Conservation (phyloP, 2,113 vertebrate species). For the Pluvialis apricaria region DNA sequence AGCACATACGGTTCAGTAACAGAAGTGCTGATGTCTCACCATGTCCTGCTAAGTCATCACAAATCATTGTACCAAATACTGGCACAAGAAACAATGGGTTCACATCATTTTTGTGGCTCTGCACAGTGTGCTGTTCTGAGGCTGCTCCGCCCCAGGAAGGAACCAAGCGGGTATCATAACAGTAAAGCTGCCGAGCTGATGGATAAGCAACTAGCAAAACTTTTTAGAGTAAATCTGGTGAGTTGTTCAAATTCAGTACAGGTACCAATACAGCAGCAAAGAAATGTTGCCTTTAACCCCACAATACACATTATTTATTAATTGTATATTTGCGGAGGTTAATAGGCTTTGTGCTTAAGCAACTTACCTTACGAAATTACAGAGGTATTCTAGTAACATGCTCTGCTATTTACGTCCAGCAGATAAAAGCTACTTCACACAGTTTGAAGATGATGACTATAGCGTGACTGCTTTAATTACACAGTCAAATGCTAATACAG, state of each 20-base stretch:
- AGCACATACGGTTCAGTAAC: neutral
- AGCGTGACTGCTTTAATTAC: neutral
- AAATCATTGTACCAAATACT: neutral
- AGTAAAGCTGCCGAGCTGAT: neutral
- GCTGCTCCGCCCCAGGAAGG: neutral
- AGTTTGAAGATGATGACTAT: neutral
- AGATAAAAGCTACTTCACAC: neutral
- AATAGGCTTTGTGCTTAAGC: neutral
- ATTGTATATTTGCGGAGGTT: neutral
- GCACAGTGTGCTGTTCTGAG: neutral
- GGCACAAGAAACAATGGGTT: neutral
- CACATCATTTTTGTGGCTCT: neutral
- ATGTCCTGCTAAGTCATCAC: neutral
- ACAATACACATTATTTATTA: neutral
- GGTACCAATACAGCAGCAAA: neutral
- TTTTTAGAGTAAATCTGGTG: neutral
- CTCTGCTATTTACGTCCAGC: neutral
- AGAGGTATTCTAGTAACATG: neutral
- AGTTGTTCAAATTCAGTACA: neutral
- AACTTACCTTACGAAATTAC: neutral
- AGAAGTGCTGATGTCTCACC: neutral
- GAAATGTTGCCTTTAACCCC: neutral
- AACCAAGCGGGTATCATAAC: fast-evolving
- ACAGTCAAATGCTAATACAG: neutral
- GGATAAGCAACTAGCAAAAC: neutral